Conservation (phyloP, 1,140 invertebrate genomes). For the Polypedilum pembai region DNA sequence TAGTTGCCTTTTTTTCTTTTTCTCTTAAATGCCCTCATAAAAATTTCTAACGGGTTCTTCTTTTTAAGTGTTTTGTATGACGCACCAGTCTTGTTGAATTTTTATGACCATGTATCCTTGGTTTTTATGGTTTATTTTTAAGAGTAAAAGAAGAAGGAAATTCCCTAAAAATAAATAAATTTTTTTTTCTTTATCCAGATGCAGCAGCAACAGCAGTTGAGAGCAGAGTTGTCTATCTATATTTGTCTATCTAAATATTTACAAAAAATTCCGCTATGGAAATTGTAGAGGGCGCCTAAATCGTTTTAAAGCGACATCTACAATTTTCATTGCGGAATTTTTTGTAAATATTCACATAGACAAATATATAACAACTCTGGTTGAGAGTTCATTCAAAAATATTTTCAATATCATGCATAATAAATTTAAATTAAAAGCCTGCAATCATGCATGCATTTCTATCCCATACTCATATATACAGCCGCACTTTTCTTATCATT, state of each 20-base stretch:
- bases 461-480: background rate
- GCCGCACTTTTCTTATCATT: background rate
- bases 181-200: conserved; percentile 8
- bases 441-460: background rate
- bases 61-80: background rate
- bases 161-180: background rate
- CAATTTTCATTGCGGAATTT: no score
- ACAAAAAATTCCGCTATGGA: no score
- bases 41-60: conserved; percentile 1
- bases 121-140: conserved; percentile 22
- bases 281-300: no score
- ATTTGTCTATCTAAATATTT: no score
- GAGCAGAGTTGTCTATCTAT: no score
- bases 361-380: no score
- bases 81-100: conserved; percentile 6
- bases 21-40: conserved; percentile 10
- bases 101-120: conserved; percentile 25
- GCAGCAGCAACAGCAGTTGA: background rate
- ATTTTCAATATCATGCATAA: conserved; percentile 4
- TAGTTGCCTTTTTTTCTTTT: background rate
- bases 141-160: background rate
- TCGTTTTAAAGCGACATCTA: no score
- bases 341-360: no score
- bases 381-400: background rate
- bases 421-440: background rate